A percentile compares a stretch with the other conserved stretches of the same genome.
phyloP scores from a whole-genome alignment of 64 coral and sea anemone genomes.

The Trachythela sp. region DNA sequence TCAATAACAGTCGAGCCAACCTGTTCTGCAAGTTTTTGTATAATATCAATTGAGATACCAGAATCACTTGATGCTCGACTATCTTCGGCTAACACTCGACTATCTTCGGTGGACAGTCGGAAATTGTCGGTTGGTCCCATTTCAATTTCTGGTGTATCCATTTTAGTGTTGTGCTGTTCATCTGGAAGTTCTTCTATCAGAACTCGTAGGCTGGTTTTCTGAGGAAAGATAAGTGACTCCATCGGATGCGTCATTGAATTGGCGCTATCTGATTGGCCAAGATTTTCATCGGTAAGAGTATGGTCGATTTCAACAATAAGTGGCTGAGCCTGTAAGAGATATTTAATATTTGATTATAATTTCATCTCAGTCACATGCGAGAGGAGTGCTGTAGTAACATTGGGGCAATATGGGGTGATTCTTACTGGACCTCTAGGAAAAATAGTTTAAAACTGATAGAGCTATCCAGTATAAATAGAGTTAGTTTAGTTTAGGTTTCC shows the following conservation, averaged over 20 bases:
- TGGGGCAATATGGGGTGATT: no score
- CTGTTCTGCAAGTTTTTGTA: constrained; percentile 66
- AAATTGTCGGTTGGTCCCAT: not conserved
- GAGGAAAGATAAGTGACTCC: not conserved
- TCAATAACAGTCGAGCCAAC: constrained; percentile 68
- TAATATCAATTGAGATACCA: constrained; percentile 20
- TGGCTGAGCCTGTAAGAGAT: not conserved
- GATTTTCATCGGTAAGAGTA: not conserved
- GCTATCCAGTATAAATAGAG: no score
- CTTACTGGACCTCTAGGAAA: no score
- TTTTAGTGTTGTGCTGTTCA: not conserved
- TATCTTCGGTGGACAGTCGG: not conserved
- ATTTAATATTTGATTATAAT: not conserved
- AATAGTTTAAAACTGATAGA: no score
- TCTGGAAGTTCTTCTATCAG: not conserved
- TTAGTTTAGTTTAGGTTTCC: no score
- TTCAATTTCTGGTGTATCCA: not conserved
- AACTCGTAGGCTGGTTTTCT: not conserved
- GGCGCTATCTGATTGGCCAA: not conserved
- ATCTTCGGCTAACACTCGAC: not conserved
- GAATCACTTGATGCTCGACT: not conserved
- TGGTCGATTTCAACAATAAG: not conserved
- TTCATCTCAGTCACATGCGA: not conserved
- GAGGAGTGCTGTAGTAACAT: no score
- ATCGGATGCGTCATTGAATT: not conserved